Conservation (phyloP, 1,140 invertebrate species). For the Listronotus oregonensis region DNA sequence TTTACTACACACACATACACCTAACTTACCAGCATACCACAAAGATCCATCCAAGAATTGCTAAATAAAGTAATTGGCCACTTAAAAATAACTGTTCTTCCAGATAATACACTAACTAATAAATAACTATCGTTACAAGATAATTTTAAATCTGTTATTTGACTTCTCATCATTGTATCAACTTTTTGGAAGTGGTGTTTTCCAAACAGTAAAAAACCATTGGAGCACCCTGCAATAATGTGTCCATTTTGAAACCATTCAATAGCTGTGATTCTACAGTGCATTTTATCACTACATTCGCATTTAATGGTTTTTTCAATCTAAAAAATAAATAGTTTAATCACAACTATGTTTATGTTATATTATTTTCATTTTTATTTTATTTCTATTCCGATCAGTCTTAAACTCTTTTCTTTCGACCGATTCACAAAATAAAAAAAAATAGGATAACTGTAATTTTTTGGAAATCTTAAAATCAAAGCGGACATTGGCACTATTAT, state of each 20-base stretch:
- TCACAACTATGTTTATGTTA: no score
- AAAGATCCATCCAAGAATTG: neutral
- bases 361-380: no score
- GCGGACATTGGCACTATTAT: no score
- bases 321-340: no score
- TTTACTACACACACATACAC: no score
- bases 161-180: neutral
- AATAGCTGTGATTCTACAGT: conserved; percentile 1
- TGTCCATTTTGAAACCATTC: neutral
- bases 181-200: neutral
- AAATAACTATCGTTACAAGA: conserved; percentile 11
- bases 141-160: conserved; percentile 5
- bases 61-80: neutral
- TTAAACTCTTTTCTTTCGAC: no score
- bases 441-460: no score
- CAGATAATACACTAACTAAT: neutral
- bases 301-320: neutral
- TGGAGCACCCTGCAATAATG: conserved; percentile 5
- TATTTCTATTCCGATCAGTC: no score
- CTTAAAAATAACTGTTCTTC: neutral
- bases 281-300: neutral
- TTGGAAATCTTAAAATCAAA: no score
- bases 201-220: neutral
- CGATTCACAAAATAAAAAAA: no score
- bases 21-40: neutral